phyloP scores from a whole-genome alignment of 2,113 vertebrate species.

The Mystacornis crossleyi region DNA sequence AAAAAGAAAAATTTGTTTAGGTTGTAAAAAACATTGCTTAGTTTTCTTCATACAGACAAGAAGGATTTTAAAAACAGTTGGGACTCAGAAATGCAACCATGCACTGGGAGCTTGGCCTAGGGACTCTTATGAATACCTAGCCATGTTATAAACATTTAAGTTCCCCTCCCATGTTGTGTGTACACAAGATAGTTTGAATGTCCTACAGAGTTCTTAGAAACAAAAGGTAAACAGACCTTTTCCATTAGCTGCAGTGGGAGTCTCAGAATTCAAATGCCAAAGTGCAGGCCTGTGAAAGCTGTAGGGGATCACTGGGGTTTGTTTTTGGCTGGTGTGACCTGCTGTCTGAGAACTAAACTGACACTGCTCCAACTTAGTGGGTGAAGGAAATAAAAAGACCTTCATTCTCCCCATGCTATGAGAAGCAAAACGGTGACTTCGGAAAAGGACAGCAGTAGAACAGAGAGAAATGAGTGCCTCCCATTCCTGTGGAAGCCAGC shows the following conservation, averaged over 20 bases:
- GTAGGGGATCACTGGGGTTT: not conserved
- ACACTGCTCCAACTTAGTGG: not conserved
- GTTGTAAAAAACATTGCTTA: not conserved
- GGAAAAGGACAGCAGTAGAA: not conserved
- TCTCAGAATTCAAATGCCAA: not conserved
- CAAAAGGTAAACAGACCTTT: not conserved
- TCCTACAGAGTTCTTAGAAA: not conserved
- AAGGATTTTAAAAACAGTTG: not conserved
- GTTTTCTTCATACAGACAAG: not conserved
- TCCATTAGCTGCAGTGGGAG: not conserved
- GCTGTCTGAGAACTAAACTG: not conserved
- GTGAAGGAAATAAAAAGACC: not conserved
- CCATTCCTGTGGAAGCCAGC: not conserved
- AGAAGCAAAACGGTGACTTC: not conserved
- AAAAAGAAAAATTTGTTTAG: not conserved
- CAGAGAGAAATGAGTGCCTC: not conserved
- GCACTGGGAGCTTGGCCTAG: not conserved
- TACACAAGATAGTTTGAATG: not conserved
- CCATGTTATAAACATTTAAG: not conserved
- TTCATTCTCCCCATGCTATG: rapidly evolving
- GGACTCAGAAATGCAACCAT: not conserved
- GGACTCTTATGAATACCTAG: not conserved
- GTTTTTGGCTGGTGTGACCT: not conserved
- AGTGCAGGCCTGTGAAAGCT: not conserved
- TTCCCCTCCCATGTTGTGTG: not conserved